Evolutionary conservation across 2,888 invertebrate genomes (phyloP).

Genomic region (Tetranychus truncatus): DNA sequence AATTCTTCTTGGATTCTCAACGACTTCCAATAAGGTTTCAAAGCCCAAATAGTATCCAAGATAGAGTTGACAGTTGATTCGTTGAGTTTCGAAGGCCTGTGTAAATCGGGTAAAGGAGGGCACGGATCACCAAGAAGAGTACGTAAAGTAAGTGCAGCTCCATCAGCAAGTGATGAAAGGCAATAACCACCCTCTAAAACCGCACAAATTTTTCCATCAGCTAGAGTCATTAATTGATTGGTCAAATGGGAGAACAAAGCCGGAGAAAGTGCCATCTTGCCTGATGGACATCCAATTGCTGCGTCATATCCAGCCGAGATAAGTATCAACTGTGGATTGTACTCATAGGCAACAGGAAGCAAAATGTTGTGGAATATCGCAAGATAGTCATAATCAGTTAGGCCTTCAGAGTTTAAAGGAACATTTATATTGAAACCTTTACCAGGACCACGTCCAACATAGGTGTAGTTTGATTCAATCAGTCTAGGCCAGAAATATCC

Average conservation of each 20-base stretch:
- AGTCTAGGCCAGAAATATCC: constrained; percentile 88
- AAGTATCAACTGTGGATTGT: constrained; percentile 60
- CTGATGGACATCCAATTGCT: constrained; percentile 81
- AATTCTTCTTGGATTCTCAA: constrained; percentile 42
- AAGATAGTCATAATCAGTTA: constrained; percentile 71
- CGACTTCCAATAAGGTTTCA: constrained; percentile 56
- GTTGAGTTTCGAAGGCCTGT: constrained; percentile 9
- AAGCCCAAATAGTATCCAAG: constrained; percentile 55
- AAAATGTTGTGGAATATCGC: constrained; percentile 69
- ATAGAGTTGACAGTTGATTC: constrained; percentile 46
- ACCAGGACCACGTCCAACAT: constrained; percentile 56
- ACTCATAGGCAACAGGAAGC: constrained; percentile 69
- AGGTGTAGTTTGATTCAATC: constrained; percentile 67
- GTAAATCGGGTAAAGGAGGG: constrained; percentile 36
- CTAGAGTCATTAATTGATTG: constrained; percentile 51
- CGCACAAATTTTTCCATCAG: constrained; percentile 56
- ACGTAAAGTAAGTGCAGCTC: constrained; percentile 61
- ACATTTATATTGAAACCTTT: constrained; percentile 74
- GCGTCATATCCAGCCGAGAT: constrained; percentile 78
- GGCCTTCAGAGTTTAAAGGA: constrained; percentile 63
- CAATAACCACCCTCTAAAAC: constrained; percentile 89
- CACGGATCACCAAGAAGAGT: constrained; percentile 63
- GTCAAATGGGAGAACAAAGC: constrained; percentile 66
- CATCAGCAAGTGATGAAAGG: constrained; percentile 62
- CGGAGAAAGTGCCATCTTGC: constrained; percentile 76